Conservation (phyloP, 2,888 invertebrate genomes). For the Drosophila meridiana region DNA sequence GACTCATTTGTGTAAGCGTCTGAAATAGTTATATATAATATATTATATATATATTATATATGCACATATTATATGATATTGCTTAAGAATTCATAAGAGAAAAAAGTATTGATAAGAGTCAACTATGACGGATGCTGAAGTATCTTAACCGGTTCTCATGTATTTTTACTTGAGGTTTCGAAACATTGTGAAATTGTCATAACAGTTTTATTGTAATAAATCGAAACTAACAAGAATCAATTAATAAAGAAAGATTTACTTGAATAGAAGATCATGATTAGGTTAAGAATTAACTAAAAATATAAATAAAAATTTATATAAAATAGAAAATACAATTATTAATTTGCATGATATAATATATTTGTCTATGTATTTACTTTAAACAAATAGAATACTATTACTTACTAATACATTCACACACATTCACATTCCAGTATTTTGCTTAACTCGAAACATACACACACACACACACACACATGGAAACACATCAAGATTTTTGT, state of each 20-base stretch:
- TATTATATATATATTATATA: too few relatives aligned
- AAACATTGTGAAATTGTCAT: neutral
- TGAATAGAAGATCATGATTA: neutral
- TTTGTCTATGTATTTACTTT: neutral
- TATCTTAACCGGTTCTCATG: neutral
- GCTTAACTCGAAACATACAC: constrained; percentile 3
- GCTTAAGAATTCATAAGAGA: neutral
- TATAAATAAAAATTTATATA: neutral
- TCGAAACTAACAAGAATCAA: neutral
- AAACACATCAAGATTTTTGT: constrained; percentile 8
- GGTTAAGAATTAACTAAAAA: neutral
- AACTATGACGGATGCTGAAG: neutral
- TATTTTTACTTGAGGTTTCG: neutral
- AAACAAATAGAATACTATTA: neutral
- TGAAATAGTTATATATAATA: too few relatives aligned
- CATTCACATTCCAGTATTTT: constrained; percentile 18
- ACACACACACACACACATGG: constrained; percentile 4
- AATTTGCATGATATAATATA: too few relatives aligned
- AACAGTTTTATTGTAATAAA: neutral
- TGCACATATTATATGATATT: neutral
- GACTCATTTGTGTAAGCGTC: constrained; percentile 22
- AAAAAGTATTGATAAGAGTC: neutral
- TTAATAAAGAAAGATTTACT: neutral
- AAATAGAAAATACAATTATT: neutral
- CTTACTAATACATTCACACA: neutral